Evolutionary conservation across 2,888 invertebrate genomes (phyloP), one percentile per base, ranked within the genome.

Genomic region (Amaurobius ferox): DNA sequence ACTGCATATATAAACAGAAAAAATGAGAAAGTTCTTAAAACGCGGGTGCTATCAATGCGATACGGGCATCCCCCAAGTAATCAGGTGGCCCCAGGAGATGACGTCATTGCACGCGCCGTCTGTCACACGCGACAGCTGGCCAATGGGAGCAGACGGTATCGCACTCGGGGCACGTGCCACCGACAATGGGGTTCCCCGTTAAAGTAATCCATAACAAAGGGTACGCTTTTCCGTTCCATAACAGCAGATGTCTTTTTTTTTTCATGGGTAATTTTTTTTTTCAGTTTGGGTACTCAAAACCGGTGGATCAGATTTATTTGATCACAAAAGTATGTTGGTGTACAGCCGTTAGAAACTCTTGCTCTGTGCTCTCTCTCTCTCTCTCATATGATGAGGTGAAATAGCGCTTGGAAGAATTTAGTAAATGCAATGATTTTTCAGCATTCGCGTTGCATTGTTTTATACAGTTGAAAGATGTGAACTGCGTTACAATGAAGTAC

Each of bases 31-130:
- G 44, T 2, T 16, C 11, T 44, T 7, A 44, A 44, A 44, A 44
- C 6, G 9, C 9, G 44, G 62, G 26, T 66, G 64, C 72, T 68
- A 66, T 48, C 40, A 35, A 40, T 39, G 62, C 71, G 70, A 62
- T 62, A 85, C 72, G 77, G 77, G 77, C 77, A 71, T 85, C 72
- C 83, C 83, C 48, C 11, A 55, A 72, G 77, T 67, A 72, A 85
- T 85, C 83, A 85, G 83, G 83, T 85, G 71, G 76, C 61, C 74
- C 67, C 61, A 30, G 29, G n/a, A 44, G 55, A 48, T 81, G 81
- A 81, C 81, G 81, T 81, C 74, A 81, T 23, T 28, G 74, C 81
- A 81, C 83, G 83, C 77, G 83, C 77, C 83, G 83, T 77, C 77
- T 77, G 77, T 66, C 77, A 48, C 81, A 71, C 76, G 71, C 70